phyloP scores from a whole-genome alignment of 2,113 vertebrate genomes.

The Larimichthys crocea region DNA sequence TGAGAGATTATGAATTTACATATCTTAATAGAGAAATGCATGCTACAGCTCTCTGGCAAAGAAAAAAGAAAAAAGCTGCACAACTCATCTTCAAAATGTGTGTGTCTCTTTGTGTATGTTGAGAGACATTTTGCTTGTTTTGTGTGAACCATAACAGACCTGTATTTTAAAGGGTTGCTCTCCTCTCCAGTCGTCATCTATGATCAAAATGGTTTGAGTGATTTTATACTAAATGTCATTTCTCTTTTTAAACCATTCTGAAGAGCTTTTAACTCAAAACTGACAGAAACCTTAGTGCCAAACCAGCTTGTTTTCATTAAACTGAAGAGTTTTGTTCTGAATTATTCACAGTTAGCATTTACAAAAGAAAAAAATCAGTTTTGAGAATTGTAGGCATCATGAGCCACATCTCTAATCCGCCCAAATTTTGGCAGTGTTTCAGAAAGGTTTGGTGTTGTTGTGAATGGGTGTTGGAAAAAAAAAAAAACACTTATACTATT shows the following conservation, averaged over 20 bases:
- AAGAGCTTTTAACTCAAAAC: conserved; percentile 65
- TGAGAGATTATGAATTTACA: conserved; percentile 78
- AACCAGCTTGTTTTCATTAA: conserved; percentile 50
- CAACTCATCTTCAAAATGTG: conserved; percentile 50
- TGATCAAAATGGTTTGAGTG: conserved; percentile 57
- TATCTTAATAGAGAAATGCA: conserved; percentile 76
- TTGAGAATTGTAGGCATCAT: neutral
- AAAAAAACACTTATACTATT: neutral
- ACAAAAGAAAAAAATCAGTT: conserved; percentile 38
- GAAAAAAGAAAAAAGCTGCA: conserved; percentile 31
- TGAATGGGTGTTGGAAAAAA: neutral
- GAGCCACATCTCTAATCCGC: conserved; percentile 1
- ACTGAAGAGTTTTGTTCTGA: conserved; percentile 45
- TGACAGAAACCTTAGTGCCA: conserved; percentile 11
- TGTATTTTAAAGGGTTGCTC: conserved; percentile 43
- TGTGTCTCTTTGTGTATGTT: neutral
- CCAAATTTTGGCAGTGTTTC: neutral
- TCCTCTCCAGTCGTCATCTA: conserved; percentile 44
- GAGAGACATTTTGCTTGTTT: conserved; percentile 8
- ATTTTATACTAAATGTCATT: conserved; percentile 55
- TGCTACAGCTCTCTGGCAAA: conserved; percentile 33
- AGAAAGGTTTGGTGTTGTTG: conserved; percentile 7
- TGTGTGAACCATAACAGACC: neutral
- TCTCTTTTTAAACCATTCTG: conserved; percentile 30
- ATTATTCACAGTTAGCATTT: conserved; percentile 43